Evolutionary conservation across 2,888 invertebrate genomes (phyloP).

Genomic region (Villa cingulata): DNA sequence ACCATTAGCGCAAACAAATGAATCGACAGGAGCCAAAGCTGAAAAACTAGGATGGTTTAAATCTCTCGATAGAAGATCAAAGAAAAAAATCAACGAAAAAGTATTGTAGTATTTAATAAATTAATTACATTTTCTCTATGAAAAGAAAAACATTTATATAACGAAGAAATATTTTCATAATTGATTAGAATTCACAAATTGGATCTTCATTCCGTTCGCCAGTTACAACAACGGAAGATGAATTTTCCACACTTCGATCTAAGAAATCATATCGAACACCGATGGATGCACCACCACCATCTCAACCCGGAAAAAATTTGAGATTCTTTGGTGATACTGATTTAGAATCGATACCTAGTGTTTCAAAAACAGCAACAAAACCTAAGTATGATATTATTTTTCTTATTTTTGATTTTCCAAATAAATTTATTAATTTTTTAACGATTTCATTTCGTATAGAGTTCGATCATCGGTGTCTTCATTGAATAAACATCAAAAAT

Average conservation of each 20-base stretch:
- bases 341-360: slow-evolving; percentile 53
- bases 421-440: slow-evolving; percentile 18
- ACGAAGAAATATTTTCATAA: no score
- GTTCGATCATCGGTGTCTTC: slow-evolving; percentile 15
- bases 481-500: slow-evolving; percentile 26
- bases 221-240: slow-evolving; percentile 15
- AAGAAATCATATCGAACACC: slow-evolving; percentile 12
- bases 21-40: slow-evolving; percentile 32
- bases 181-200: no score
- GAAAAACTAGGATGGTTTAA: slow-evolving; percentile 64
- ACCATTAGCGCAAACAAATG: slow-evolving; percentile 35
- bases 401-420: neutral
- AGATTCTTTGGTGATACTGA: slow-evolving; percentile 79
- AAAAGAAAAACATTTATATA: no score
- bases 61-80: slow-evolving; percentile 56
- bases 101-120: no score
- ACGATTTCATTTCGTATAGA: neutral
- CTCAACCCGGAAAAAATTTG: slow-evolving; percentile 45
- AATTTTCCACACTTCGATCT: slow-evolving; percentile 14
- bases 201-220: slow-evolving; percentile 15
- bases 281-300: slow-evolving; percentile 15
- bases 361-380: slow-evolving; percentile 29
- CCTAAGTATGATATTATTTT: slow-evolving; percentile 20
- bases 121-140: neutral
- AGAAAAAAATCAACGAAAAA: slow-evolving; percentile 44